These are phyloP conservation scores for Antheraea yamamai DNA, from an alignment of 2,888 invertebrate genomes.

Conservation along the genomic window DNA sequence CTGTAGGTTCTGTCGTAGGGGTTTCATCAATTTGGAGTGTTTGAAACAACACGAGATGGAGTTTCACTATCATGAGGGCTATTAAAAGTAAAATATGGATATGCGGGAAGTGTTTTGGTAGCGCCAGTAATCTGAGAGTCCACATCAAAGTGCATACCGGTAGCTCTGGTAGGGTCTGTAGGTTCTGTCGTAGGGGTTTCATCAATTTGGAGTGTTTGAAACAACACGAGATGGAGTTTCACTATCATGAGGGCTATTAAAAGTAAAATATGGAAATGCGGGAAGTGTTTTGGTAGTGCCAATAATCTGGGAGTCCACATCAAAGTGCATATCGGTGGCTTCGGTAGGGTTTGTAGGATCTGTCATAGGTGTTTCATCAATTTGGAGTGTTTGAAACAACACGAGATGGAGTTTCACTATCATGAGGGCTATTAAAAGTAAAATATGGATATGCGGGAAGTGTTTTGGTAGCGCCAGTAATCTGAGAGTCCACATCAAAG, in stretches of 20 bases:
- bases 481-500: constrained; percentile 63
- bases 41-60: too few species aligned
- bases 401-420: too few species aligned
- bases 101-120: constrained; percentile 78
- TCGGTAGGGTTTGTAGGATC: too few species aligned
- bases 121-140: constrained; percentile 73
- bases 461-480: constrained; percentile 80
- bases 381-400: too few species aligned
- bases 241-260: constrained; percentile 46
- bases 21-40: too few species aligned
- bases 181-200: constrained; percentile 58
- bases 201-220: constrained; percentile 47
- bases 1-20: too few species aligned
- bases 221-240: constrained; percentile 49
- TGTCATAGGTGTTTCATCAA: too few species aligned
- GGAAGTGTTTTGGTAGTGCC: too few species aligned
- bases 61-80: too few species aligned
- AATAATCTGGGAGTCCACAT: too few species aligned
- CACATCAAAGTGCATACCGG: constrained; percentile 71
- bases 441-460: constrained; percentile 78
- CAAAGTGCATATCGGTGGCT: too few species aligned
- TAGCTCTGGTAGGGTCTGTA: constrained; percentile 55
- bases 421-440: too few species aligned
- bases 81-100: constrained; percentile 40
- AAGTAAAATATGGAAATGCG: neutral